These are phyloP conservation scores for Geotrypetes seraphini DNA, from an alignment of 2,797 vertebrate species.

Conservation along the genomic window DNA sequence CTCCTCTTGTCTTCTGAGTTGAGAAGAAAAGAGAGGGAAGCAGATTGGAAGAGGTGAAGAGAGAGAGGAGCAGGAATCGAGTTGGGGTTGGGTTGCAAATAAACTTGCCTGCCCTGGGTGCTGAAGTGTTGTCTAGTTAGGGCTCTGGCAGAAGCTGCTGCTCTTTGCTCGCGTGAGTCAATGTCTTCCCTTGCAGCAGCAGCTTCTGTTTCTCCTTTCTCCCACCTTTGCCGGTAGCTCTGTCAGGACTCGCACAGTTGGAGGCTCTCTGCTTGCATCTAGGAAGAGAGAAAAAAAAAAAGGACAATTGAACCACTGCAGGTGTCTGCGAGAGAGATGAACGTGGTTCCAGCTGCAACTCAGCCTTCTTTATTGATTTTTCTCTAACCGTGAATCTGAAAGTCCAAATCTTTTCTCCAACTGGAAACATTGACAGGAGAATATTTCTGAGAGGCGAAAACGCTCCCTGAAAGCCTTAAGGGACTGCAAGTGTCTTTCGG, in stretches of 20 bases:
- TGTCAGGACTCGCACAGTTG: conserved; percentile 46
- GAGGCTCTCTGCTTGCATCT: conserved; percentile 2
- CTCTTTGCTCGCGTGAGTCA: too few species aligned
- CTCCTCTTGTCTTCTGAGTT: too few species aligned
- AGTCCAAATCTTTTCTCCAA: background rate
- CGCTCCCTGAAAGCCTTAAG: background rate
- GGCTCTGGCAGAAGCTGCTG: too few species aligned
- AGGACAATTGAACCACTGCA: conserved; percentile 30
- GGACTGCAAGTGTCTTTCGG: background rate
- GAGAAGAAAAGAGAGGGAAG: too few species aligned
- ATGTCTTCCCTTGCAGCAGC: background rate
- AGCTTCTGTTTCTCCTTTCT: background rate
- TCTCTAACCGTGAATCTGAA: background rate
- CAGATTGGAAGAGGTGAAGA: too few species aligned
- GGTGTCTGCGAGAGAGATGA: conserved; percentile 33
- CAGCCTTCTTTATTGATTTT: conserved; percentile 25
- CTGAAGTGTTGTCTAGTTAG: too few species aligned
- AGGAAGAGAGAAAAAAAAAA: conserved; percentile 7
- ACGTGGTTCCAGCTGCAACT: conserved; percentile 16
- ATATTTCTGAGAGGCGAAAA: background rate
- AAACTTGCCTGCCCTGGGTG: too few species aligned
- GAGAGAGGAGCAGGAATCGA: too few species aligned
- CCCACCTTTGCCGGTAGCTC: background rate
- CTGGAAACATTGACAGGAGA: background rate
- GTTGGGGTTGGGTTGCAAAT: too few species aligned